Evolutionary conservation across 2,797 vertebrate species (phyloP), one percentile per base, ranked within the genome.

Genomic region (Anguilla obscura): DNA sequence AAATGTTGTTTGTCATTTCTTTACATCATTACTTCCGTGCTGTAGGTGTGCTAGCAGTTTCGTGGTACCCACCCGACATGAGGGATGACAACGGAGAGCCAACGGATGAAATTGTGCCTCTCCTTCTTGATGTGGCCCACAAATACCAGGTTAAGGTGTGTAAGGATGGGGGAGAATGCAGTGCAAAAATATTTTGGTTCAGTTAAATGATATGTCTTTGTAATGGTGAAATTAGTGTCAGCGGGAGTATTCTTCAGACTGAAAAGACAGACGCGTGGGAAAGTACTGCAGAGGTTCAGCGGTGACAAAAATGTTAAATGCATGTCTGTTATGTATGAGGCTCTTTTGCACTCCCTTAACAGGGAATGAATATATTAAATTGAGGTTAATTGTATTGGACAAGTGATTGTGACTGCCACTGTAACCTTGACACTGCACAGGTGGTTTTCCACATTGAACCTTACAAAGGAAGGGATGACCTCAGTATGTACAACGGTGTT

Each of bases 391-490:
- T 58, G 56, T 58, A 18, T 54, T 54, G 52, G 10, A 54, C 52
- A 58, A 12, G 50, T 52, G 50, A 18, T 58, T 58, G 56, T 58
- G 56, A 58, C 56, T 58, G 14, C 14, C 27, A n/a, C 48, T 9
- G 48, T 86, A n/a, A 36, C 33, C 24, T 76, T 85, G 92, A 91
- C 88, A 66, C n/a, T 94, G 33, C 93, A 83, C 94, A 99, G 98
- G 96, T 99, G 36, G 94, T 95, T 90, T 98, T 99, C 93, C 98
- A 99, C 91, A 98, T 99, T 58, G 98, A 99, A 63, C 98, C 98
- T 7, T 99, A 98, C 93, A 96, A 94, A 93, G 97, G 96, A 30
- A 96, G 98, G 93, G 97, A 99, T 93, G 98, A 98, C 89, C 94
- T 94, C 90, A 98, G 90, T 90, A 97, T 99, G 97, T 95, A 97